A percentile compares a stretch with the other conserved stretches of the same genome.
These are phyloP conservation scores for Endotricha flammealis DNA, from an alignment of 2,888 invertebrate species.

Conservation along the genomic window DNA sequence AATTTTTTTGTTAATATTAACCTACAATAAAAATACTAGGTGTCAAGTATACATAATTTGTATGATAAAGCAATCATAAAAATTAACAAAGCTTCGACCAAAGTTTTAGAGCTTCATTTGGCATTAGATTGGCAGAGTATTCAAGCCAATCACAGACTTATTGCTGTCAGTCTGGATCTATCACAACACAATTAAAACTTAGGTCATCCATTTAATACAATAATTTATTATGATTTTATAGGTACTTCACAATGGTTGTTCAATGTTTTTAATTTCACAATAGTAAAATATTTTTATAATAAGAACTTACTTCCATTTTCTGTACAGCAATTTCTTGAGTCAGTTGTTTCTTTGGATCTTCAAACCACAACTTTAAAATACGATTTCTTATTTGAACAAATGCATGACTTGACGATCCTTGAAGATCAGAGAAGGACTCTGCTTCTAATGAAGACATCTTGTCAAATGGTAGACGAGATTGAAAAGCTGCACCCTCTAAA, in stretches of 20 bases:
- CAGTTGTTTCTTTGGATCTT: constrained; percentile 95
- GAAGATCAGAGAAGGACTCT: constrained; percentile 94
- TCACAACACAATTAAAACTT: too few relatives aligned
- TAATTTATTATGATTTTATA: too few relatives aligned
- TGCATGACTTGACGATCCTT: constrained; percentile 89
- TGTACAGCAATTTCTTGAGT: constrained; percentile 88
- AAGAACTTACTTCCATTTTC: constrained; percentile 80
- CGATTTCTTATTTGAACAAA: constrained; percentile 95
- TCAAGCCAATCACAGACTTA: too few relatives aligned
- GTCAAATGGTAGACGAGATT: constrained; percentile 95
- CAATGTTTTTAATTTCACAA: too few relatives aligned
- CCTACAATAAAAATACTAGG: not conserved
- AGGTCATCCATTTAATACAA: too few relatives aligned
- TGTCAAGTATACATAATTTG: too few relatives aligned
- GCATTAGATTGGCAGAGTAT: too few relatives aligned
- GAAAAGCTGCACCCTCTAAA: constrained; percentile 95
- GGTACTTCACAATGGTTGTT: too few relatives aligned
- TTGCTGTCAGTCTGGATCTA: too few relatives aligned
- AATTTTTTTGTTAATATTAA: constrained; percentile 3
- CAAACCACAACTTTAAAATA: constrained; percentile 95
- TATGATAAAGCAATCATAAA: too few relatives aligned
- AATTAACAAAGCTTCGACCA: too few relatives aligned
- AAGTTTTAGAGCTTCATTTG: too few relatives aligned
- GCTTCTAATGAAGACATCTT: constrained; percentile 96
- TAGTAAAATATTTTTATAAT: not conserved